Percentiles rank a stretch among this genome's conserved stretches.
Conservation (phyloP, 2,888 invertebrate genomes). For the Chymomyza procnemis region DNA sequence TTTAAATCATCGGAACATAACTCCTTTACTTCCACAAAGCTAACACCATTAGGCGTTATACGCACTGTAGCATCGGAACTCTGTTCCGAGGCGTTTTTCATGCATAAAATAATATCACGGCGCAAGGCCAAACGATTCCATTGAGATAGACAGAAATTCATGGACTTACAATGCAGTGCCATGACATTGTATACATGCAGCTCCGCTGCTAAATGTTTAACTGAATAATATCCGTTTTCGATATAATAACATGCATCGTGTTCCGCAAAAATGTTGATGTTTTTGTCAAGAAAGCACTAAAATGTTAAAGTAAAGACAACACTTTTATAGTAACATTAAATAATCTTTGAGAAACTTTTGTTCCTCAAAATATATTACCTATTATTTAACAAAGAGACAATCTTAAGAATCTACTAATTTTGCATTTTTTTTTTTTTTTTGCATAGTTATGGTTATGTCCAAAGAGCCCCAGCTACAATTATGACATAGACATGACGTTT, state of each 20-base stretch:
- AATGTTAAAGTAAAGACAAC: not conserved
- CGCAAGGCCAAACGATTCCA: slow-evolving; percentile 76
- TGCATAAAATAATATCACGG: slow-evolving; percentile 64
- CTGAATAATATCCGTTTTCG: slow-evolving; percentile 67
- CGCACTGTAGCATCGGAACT: slow-evolving; percentile 51
- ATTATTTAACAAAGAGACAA: too few relatives aligned
- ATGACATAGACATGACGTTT: too few relatives aligned
- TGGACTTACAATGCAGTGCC: slow-evolving; percentile 60
- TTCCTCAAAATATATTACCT: too few relatives aligned
- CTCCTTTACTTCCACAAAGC: slow-evolving; percentile 72
- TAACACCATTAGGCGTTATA: slow-evolving; percentile 67
- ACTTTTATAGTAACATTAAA: too few relatives aligned
- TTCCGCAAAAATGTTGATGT: slow-evolving; percentile 75
- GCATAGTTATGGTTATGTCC: too few relatives aligned
- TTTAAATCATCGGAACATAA: slow-evolving; percentile 65
- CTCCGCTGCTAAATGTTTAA: slow-evolving; percentile 72
- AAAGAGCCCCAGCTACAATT: too few relatives aligned
- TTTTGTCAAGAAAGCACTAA: slow-evolving; percentile 60
- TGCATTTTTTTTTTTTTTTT: too few relatives aligned
- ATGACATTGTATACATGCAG: slow-evolving; percentile 71
- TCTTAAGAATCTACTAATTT: too few relatives aligned
- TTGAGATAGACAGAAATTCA: slow-evolving; percentile 65
- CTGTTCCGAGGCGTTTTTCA: slow-evolving; percentile 54
- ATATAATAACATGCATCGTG: slow-evolving; percentile 73
- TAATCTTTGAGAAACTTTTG: too few relatives aligned